Evolutionary conservation across 1,140 invertebrate species (phyloP), one percentile per base, ranked within the genome.

Genomic region (Drosophila parvula): DNA sequence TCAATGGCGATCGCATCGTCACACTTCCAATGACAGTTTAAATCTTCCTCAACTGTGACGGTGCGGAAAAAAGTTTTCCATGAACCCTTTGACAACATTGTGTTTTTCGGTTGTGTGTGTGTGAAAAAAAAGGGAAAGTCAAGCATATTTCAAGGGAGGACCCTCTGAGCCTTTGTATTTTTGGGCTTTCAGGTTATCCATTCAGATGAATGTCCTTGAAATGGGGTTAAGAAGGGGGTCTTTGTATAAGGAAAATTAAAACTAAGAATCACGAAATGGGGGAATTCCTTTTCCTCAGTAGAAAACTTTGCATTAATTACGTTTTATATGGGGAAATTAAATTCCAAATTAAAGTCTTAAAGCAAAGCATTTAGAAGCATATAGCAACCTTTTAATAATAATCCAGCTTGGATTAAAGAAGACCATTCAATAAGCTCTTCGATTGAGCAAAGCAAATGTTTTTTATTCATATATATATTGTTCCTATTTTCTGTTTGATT

Each of bases 31-130:
- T 65, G 55, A 60, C 62, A 59, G 30, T 59, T 59, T 65, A 60
- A 69, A 45, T 67, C 59, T 55, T 43, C 64, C 47, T 18, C 6
- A 43, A 67, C 61, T 43, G 45, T 69, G 45, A 69, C 65, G 61
- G 30, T 38, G 65, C 61, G 45, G 11, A 65, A 64, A 67, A 67
- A 51, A 69, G 47, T 50, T 69, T 65, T 36, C 41, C 18, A 45
- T 2, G 41, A 74, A 74, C 47, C 71, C 59, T 74, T 74, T 74
- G 65, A 67, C 43, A 45, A 41, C 58, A 56, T 74, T 59, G 36
- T 58, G 30, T 34, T 48, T 71, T 53, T 40, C 18, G n/a, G n/a
- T n/a, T 50, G 38, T 50, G 36, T 12, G 16, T 14, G n/a, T 14
- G n/a, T 30, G 16, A 50, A 11, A 55, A 28, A 58, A 58, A 68